Conservation (phyloP, 2,888 invertebrate genomes). For the Scaptodrosophila latifasciaeformis region DNA sequence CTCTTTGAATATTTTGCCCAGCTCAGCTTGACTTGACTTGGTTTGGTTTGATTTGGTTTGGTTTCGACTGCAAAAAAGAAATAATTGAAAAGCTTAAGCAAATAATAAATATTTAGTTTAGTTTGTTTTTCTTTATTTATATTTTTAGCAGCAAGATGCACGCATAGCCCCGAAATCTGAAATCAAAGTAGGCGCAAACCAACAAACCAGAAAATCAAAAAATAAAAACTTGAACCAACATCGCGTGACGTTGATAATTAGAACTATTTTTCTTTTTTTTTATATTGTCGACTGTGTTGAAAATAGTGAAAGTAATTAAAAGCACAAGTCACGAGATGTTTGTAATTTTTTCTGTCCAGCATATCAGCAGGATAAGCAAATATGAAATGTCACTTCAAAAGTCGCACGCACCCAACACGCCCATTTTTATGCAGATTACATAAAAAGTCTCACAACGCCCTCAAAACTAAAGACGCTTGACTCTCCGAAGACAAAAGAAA, state of each 20-base stretch:
- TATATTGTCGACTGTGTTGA: slow-evolving; percentile 25
- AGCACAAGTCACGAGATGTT: slow-evolving; percentile 39
- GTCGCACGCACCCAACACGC: slow-evolving; percentile 17
- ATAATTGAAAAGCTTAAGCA: no score
- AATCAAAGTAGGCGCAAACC: no score
- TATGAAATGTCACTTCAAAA: slow-evolving; percentile 35
- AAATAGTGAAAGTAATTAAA: slow-evolving; percentile 63
- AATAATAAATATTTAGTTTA: slow-evolving; percentile 26
- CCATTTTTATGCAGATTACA: slow-evolving; percentile 20
- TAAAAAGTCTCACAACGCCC: slow-evolving; percentile 43
- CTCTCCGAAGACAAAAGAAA: slow-evolving; percentile 20
- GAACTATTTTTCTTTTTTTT: slow-evolving; percentile 26
- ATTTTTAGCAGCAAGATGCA: no score
- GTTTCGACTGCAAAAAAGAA: no score
- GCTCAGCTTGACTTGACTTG: no score
- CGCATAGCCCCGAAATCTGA: no score
- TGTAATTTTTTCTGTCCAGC: background rate
- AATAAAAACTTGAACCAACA: slow-evolving; percentile 36
- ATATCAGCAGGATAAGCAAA: background rate
- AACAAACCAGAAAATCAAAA: slow-evolving; percentile 18
- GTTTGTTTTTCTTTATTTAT: slow-evolving; percentile 22
- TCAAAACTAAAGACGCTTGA: slow-evolving; percentile 3
- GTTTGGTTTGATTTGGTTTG: no score
- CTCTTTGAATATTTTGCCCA: slow-evolving; percentile 18
- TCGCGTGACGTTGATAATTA: slow-evolving; percentile 58